These are phyloP conservation scores for Zaprionus ghesquierei DNA, from an alignment of 1,140 invertebrate genomes.

Conservation along the genomic window DNA sequence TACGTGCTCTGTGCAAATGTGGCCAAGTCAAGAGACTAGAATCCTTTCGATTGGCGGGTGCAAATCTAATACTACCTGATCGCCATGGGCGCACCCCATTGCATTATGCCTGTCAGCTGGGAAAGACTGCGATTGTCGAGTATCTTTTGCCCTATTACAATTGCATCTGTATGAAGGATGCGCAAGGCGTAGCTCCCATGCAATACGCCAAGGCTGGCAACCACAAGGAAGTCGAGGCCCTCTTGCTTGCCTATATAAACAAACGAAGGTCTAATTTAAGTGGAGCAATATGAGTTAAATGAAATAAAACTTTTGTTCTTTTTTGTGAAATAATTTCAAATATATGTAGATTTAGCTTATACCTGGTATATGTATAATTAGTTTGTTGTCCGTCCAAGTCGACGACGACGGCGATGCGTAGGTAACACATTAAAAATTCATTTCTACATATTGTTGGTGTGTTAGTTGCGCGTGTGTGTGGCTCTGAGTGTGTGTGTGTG, in stretches of 20 bases:
- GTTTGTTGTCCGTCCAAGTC: slow-evolving; percentile 65
- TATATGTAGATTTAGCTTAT: slow-evolving; percentile 76
- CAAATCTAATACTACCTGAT: slow-evolving; percentile 85
- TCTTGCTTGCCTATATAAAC: slow-evolving; percentile 23
- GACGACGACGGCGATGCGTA: slow-evolving; percentile 62
- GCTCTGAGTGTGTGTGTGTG: slow-evolving; percentile 8
- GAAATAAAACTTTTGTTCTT: not conserved
- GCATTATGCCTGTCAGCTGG: slow-evolving; percentile 84
- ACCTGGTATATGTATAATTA: slow-evolving; percentile 69
- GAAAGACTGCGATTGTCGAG: slow-evolving; percentile 69
- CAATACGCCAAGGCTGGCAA: slow-evolving; percentile 83
- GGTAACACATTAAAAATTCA: slow-evolving; percentile 75
- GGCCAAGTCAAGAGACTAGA: slow-evolving; percentile 84
- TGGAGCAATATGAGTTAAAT: not conserved
- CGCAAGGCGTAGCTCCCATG: slow-evolving; percentile 82
- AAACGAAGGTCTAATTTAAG: not conserved
- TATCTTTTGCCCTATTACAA: slow-evolving; percentile 83
- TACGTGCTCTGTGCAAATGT: slow-evolving; percentile 85
- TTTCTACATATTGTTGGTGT: slow-evolving; percentile 64
- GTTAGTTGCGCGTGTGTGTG: slow-evolving; percentile 20
- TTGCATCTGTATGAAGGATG: slow-evolving; percentile 79
- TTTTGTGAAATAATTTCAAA: slow-evolving; percentile 69
- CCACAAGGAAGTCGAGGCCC: slow-evolving; percentile 32
- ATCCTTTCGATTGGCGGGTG: slow-evolving; percentile 86
- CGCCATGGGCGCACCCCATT: slow-evolving; percentile 86